Evolutionary conservation across 2,888 invertebrate species (phyloP).

Genomic region (Hylaea fasciaria): DNA sequence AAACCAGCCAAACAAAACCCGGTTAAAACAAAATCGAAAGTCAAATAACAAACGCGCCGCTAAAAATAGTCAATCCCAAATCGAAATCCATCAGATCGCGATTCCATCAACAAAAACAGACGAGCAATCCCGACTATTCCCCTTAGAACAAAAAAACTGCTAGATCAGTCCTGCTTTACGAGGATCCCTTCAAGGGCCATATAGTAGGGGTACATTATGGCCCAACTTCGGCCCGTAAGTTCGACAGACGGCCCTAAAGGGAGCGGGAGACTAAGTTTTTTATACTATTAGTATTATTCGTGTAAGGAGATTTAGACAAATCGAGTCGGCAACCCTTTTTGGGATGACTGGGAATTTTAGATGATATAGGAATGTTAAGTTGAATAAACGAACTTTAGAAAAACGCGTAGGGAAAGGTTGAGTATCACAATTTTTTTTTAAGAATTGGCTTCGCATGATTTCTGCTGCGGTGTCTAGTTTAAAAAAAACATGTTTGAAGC

Average conservation of each 20-base stretch:
- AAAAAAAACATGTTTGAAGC: too few relatives aligned
- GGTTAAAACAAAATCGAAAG: too few relatives aligned
- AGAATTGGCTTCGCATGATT: too few relatives aligned
- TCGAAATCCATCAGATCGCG: conserved; percentile 15
- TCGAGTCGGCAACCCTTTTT: conserved; percentile 17
- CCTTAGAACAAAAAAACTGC: conserved; percentile 46
- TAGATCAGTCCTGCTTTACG: conserved; percentile 41
- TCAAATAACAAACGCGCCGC: too few relatives aligned
- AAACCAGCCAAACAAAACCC: too few relatives aligned
- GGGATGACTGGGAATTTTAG: conserved; percentile 10
- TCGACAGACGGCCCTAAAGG: conserved; percentile 39
- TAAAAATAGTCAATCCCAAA: conserved; percentile 11
- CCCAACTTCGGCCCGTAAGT: conserved; percentile 29
- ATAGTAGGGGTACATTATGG: conserved; percentile 40
- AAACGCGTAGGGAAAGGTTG: background rate
- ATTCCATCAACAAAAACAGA: conserved; percentile 29
- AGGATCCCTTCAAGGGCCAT: conserved; percentile 38
- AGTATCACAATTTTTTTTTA: too few relatives aligned
- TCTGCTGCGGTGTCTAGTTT: too few relatives aligned
- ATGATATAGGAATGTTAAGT: background rate
- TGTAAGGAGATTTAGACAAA: conserved; percentile 40
- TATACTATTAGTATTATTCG: conserved; percentile 35
- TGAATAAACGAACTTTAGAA: too few relatives aligned
- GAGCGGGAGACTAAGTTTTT: conserved; percentile 39
- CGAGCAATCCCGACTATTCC: conserved; percentile 36